These are phyloP conservation scores for Junonia oenone DNA, from an alignment of 2,888 invertebrate genomes.

Conservation along the genomic window DNA sequence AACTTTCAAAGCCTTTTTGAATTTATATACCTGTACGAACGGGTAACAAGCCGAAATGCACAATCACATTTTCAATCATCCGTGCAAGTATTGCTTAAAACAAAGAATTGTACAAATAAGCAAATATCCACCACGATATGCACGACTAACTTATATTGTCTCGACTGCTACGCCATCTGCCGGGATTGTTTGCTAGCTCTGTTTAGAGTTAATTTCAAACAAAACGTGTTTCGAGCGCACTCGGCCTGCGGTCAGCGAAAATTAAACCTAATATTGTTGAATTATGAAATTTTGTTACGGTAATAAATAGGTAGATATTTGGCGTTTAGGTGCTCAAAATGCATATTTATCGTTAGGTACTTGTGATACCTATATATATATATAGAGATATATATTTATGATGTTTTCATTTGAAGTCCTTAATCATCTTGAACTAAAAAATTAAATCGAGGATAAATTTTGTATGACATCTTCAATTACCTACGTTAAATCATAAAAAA, in stretches of 20 bases:
- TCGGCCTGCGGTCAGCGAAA: not conserved
- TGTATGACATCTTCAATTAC: no score
- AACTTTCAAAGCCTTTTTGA: no score
- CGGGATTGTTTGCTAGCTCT: conserved; percentile 1
- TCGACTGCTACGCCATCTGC: conserved; percentile 6
- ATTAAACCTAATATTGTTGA: not conserved
- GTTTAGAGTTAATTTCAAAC: conserved; percentile 14
- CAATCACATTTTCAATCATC: not conserved
- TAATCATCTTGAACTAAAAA: no score
- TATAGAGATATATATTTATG: no score
- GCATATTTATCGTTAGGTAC: no score
- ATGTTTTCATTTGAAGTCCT: no score
- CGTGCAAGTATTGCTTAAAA: not conserved
- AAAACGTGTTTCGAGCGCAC: not conserved
- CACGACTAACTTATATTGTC: conserved; percentile 10
- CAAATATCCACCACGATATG: conserved; percentile 1
- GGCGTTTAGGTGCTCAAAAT: no score
- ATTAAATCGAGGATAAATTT: no score
- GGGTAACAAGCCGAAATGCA: no score
- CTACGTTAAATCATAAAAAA: no score
- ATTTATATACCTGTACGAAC: no score
- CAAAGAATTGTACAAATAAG: conserved; percentile 13
- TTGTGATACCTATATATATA: no score
- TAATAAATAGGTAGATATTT: not conserved
- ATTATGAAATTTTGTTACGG: conserved; percentile 3